Evolutionary conservation across 2,888 invertebrate species (phyloP), one percentile per base, ranked within the genome.

Genomic region (Meghimatium bilineatum): DNA sequence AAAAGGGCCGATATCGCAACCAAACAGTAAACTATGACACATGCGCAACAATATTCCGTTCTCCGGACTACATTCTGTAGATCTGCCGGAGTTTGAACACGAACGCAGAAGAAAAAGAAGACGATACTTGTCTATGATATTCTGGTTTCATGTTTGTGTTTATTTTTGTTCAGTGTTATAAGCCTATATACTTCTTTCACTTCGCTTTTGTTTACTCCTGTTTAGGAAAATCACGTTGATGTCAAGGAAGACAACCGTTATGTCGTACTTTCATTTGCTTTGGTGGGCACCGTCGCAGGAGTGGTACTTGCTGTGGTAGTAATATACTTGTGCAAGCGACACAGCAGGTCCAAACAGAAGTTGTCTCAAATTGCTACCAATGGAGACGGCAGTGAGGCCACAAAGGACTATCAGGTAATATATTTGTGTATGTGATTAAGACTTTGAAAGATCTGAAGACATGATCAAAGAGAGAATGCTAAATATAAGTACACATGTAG

Each of bases 321-420:
- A 6, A 92, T 96, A 84, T 94, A 96, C 85, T 94, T 97, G 78
- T 95, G 97, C 82, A 95, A 96, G 87, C 95, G 96, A 1, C 97
- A 97, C 89, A 95, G 96, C 83, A 95, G 95, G 87, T 95, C 96
- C 32, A 96, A 96, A 88, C 96, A 96, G 88, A 98, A 98, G 93
- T 94, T 98, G 88, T 96, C 96, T 82, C 96, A 96, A n/a, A 94
- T 98, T 10, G 91, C 93, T 5, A 87, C 89, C 29, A 94, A 95
- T 75, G 97, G 97, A 89, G 96, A 97, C 17, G 89, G 89, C 34
- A 90, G 89, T 74, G 96, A 97, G 93, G 97, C 97, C 36, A 97
- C 97, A 87, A 97, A 97, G 91, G 98, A 98, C 91, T 98, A 98
- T 93, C 98, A 98, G 95, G 96, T 96, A 92, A 6, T 1, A 23